Conservation (phyloP, 2,113 vertebrate genomes). For the Corvus hawaiiensis region DNA sequence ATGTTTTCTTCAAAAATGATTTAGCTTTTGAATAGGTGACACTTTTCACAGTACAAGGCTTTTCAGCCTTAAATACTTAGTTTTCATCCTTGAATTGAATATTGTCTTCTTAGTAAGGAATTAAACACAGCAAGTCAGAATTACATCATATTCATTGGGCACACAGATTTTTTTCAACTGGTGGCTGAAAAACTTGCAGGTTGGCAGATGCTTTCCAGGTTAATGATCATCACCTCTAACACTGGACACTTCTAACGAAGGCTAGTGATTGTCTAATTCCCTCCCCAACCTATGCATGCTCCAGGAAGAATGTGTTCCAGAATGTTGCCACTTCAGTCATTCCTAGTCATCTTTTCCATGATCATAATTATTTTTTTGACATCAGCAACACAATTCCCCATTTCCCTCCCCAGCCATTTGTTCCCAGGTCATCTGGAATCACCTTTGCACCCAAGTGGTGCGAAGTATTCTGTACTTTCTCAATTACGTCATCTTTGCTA, state of each 20-base stretch:
- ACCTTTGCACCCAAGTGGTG: not conserved
- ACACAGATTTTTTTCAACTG: not conserved
- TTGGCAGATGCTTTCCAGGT: not conserved
- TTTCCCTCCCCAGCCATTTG: not conserved
- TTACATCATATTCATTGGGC: not conserved
- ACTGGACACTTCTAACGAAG: not conserved
- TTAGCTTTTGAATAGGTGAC: not conserved
- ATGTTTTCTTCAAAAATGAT: not conserved
- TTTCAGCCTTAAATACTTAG: not conserved
- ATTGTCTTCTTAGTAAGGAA: not conserved
- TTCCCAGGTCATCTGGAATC: not conserved
- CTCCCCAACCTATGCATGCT: not conserved
- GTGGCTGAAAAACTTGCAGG: not conserved
- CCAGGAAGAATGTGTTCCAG: not conserved
- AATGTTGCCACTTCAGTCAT: not conserved
- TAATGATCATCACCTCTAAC: not conserved
- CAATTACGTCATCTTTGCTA: not conserved
- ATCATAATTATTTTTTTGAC: not conserved
- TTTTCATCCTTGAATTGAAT: not conserved
- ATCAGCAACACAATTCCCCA: not conserved
- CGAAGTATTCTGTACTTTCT: not conserved
- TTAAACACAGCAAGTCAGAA: not conserved
- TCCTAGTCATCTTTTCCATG: not conserved
- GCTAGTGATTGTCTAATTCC: not conserved
- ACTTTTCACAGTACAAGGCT: not conserved